A percentile compares a stretch with the other conserved stretches of the same genome.
Evolutionary conservation across 2,888 invertebrate genomes (phyloP).

Genomic region (Hypomecis punctinalis): DNA sequence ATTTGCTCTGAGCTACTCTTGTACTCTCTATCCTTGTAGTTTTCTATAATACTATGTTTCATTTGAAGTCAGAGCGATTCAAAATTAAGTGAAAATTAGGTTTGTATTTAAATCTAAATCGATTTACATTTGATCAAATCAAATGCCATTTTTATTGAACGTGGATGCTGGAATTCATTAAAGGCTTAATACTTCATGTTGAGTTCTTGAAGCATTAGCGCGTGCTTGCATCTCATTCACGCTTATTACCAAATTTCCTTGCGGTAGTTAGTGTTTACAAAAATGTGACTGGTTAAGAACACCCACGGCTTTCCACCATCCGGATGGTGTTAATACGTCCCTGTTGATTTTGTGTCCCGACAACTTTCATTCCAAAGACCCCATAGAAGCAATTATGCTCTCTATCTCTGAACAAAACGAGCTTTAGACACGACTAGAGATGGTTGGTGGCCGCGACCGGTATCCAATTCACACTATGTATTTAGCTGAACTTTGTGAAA

Average conservation of each 20-base stretch:
- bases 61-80: too few relatives aligned
- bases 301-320: conserved; percentile 78
- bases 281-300: conserved; percentile 76
- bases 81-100: too few relatives aligned
- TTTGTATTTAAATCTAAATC: too few relatives aligned
- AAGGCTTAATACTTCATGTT: conserved; percentile 6
- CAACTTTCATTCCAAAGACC: conserved; percentile 57
- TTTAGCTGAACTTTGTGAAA: conserved; percentile 83
- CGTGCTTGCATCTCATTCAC: conserved; percentile 54
- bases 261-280: conserved; percentile 68
- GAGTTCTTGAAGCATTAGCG: conserved; percentile 41
- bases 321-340: conserved; percentile 78
- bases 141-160: too few relatives aligned
- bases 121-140: too few relatives aligned
- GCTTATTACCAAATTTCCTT: conserved; percentile 68
- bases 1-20: too few relatives aligned
- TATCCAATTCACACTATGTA: conserved; percentile 79
- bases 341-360: conserved; percentile 74
- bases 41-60: too few relatives aligned
- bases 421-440: conserved; percentile 28
- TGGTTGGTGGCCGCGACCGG: conserved; percentile 54
- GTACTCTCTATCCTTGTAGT: too few relatives aligned
- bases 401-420: conserved; percentile 52
- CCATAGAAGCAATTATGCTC: conserved; percentile 59
- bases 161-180: conserved; percentile 26